These are phyloP conservation scores for Elephantulus edwardii DNA, from an alignment of 2,113 vertebrate genomes.

Conservation along the genomic window DNA sequence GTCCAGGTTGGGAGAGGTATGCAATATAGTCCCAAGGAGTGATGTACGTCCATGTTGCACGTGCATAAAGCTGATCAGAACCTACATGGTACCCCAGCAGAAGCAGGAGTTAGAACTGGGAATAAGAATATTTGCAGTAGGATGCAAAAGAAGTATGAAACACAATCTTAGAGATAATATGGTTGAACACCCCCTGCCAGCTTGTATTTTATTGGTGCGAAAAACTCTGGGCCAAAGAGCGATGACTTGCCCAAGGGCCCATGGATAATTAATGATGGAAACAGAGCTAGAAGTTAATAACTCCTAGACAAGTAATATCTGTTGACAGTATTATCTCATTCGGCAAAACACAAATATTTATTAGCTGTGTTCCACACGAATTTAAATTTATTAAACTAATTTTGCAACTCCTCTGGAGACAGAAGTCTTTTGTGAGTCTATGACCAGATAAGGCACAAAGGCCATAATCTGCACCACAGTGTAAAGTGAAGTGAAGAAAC, in stretches of 20 bases:
- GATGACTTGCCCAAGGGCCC: background rate
- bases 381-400: background rate
- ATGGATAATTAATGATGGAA: background rate
- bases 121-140: background rate
- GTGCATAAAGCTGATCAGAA: background rate
- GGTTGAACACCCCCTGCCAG: background rate
- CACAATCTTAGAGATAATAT: background rate
- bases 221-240: background rate
- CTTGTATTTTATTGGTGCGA: background rate
- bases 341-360: background rate
- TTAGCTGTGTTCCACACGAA: background rate
- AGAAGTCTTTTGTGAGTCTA: background rate
- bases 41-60: background rate
- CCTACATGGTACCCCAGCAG: background rate
- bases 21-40: background rate
- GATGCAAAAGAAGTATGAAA: background rate
- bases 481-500: background rate
- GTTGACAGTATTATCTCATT: background rate
- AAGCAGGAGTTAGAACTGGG: background rate
- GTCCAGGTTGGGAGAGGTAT: background rate
- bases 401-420: background rate
- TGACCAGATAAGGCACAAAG: background rate
- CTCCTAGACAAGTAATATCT: background rate
- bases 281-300: background rate
- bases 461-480: background rate